Evolutionary conservation across 2,113 vertebrate genomes (phyloP).

Genomic region (Nestor notabilis): DNA sequence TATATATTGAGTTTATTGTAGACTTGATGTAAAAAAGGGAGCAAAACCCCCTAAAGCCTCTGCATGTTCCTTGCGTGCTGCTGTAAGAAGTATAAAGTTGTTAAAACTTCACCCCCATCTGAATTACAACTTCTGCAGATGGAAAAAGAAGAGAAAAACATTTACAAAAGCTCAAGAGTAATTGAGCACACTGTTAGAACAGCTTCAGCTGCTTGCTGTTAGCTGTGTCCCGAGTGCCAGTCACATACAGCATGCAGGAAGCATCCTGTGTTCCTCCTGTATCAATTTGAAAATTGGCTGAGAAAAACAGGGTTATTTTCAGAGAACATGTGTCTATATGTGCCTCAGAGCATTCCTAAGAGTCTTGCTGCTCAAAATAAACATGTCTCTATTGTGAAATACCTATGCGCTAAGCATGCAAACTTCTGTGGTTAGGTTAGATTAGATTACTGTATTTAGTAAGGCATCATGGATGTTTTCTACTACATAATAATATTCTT

Average conservation of each 20-base stretch:
- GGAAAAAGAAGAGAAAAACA: background rate
- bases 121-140: background rate
- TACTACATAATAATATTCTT: background rate
- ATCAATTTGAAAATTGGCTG: background rate
- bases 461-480: background rate
- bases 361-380: background rate
- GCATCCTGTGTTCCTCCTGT: background rate
- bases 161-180: background rate
- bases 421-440: background rate
- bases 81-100: background rate
- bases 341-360: background rate
- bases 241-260: background rate
- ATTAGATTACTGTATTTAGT: background rate
- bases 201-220: background rate
- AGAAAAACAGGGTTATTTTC: background rate
- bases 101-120: background rate
- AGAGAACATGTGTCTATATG: background rate
- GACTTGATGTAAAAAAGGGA: background rate
- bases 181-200: background rate
- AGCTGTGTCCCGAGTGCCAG: background rate
- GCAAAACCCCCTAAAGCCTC: background rate
- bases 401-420: background rate
- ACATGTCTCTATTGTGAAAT: background rate
- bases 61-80: background rate
- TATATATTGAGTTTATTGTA: background rate